Conservation (phyloP, 1,140 invertebrate species). For the Drosophila bifasciata region DNA sequence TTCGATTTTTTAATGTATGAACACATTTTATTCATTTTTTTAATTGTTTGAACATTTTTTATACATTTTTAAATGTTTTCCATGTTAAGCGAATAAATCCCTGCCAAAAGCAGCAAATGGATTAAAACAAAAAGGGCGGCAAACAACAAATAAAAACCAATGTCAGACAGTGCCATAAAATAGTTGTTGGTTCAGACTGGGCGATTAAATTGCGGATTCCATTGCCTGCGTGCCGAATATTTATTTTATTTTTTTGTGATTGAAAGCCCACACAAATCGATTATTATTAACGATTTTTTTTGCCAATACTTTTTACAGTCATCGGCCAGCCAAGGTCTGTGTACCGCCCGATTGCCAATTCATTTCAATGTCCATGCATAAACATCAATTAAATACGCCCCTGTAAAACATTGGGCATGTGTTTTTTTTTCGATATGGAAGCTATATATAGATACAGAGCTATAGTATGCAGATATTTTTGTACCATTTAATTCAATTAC, state of each 20-base stretch:
- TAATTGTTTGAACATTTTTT: too few species aligned
- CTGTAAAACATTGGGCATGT: slow-evolving; percentile 61
- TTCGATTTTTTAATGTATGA: slow-evolving; percentile 34
- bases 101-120: slow-evolving; percentile 37
- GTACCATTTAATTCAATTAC: slow-evolving; percentile 68
- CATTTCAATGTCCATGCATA: slow-evolving; percentile 70
- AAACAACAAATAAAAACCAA: slow-evolving; percentile 21
- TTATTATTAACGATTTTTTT: slow-evolving; percentile 78
- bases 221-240: slow-evolving; percentile 27
- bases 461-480: slow-evolving; percentile 49
- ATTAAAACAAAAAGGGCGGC: slow-evolving; percentile 14
- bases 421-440: slow-evolving; percentile 37
- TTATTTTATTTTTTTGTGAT: slow-evolving; percentile 60
- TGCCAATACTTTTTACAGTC: slow-evolving; percentile 50
- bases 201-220: slow-evolving; percentile 69
- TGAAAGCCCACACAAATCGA: slow-evolving; percentile 73
- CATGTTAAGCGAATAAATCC: slow-evolving; percentile 57
- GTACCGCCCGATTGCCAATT: slow-evolving; percentile 50
- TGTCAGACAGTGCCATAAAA: slow-evolving; percentile 46
- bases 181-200: slow-evolving; percentile 26
- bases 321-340: slow-evolving; percentile 10
- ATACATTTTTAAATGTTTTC: slow-evolving; percentile 38
- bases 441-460: slow-evolving; percentile 7
- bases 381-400: slow-evolving; percentile 71
- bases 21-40: slow-evolving; percentile 10